Base-by-base conservation (phyloP, 2,113 vertebrate genomes). In the Pyrgilauda ruficollis region DNA sequence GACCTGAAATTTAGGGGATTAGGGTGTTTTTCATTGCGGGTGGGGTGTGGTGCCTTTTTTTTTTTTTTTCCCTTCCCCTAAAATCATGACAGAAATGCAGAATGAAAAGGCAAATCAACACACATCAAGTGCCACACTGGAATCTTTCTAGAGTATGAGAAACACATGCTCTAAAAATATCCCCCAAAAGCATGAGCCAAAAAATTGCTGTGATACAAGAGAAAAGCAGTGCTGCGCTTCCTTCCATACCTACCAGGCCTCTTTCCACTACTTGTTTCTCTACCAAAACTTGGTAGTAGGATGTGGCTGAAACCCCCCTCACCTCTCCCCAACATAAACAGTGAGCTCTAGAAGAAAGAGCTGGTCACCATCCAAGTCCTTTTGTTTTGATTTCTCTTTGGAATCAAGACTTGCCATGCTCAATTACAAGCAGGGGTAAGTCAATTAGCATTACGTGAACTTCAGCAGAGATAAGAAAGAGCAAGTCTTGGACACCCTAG, bases 191-290 rank as follows among this genome's bases (percentile, higher is more conserved):
- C 96, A 96, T 12, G 23, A 80, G 96, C 81, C 52, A 7, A 95
- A 97, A 97, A 94, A 96, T 84, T 66, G 79, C 94, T 97, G 62
- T 86, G 96, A 96, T 91, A 94, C 85, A 84, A 96, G 83, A 97
- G 94, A 96, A 97, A 97, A 96, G 94, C 96, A 91, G 92, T 16
- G 90, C 93, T 97, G 89, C 90, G 52, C 72, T 98, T 98, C 98
- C 98, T 98, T 98, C 97, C 92, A 91, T 87, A 95, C 30, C 59
- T 52, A 94, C 89, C 94, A 94, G 79, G 74, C 79, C 91, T 95
- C 97, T 97, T 97, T 95, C 97, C 95, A 96, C 91, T 95, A 97
- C 97, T 98, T 97, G 94, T 97, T 97, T 97, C 97, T 98, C 94
- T 96, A 95, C 90, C 90, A 97, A 87, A 94, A 88, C 68, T 47